Base-by-base conservation (phyloP, 2,797 vertebrate genomes). In the Coendou prehensilis region DNA sequence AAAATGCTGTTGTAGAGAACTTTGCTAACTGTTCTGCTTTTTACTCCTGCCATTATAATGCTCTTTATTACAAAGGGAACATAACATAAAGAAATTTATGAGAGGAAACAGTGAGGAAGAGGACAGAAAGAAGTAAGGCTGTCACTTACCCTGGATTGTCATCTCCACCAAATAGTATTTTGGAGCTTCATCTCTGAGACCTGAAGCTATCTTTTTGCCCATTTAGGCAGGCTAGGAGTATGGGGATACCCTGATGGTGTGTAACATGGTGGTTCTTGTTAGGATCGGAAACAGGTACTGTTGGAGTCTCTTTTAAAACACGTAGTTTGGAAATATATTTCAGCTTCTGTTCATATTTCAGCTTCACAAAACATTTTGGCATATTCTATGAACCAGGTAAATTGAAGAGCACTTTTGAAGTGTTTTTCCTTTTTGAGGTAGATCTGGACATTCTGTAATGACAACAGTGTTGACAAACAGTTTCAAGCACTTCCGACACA, bases 1-100 rank as follows among this genome's bases (percentile, higher is more conserved):
- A 41, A 89, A 87, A 61, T 75, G 33, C 37, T 54, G 52, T 86
- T 81, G 26, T 94, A 69, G 71, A 97, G 91, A 93, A 41, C 28
- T 75, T 93, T 23, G 75, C 11, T 83, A 56, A 75, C 56, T 88
- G 9, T 91, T 87, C 10, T 69, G 26, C 59, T 87, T 89, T 69
- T 41, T 54, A 47, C 54, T 93, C 22, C 54, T 91, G 6, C 23
- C 47, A 6, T 87, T 82, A 84, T 63, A 59, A 22, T 56, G 30
- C 52, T 85, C 37, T 22, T 23, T 33, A 30, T 64, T 84, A 20
- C 33, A 28, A 79, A 67, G 83, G 87, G 73, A 84, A 69, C 6
- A 10, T 59, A 71, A n/a, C 4, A 3, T 3, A 20, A 52, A n/a
- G 64, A 52, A 87, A 78, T 93, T 71, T 67, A 78, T 14, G n/a